Evolutionary conservation across 2,888 invertebrate genomes (phyloP).

Genomic region (Hipparchia semele): DNA sequence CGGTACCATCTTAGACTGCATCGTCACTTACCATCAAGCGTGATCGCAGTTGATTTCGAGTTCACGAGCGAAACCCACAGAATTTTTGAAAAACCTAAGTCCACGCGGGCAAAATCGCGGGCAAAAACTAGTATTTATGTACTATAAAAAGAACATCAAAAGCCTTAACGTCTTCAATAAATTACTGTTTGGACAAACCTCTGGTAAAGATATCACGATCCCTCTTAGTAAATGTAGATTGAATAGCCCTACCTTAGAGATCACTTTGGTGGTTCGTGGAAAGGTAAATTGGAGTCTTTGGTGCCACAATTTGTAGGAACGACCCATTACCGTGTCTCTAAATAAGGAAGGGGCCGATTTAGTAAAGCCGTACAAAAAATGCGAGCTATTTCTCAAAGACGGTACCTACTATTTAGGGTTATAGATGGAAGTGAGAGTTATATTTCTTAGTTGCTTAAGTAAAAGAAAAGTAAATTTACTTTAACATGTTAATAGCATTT

Average conservation of each 20-base stretch:
- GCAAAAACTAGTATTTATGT: too few relatives aligned
- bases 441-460: background rate
- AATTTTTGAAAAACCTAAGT: too few relatives aligned
- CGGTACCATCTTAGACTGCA: too few relatives aligned
- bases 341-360: conserved; percentile 19
- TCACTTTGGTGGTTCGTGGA: conserved; percentile 13
- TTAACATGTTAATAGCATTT: background rate
- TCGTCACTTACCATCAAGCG: too few relatives aligned
- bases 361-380: conserved; percentile 9
- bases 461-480: background rate
- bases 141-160: background rate
- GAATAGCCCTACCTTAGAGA: conserved; percentile 15
- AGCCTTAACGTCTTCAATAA: too few relatives aligned
- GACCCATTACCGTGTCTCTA: conserved; percentile 18
- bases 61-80: too few relatives aligned
- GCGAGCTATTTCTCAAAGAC: conserved; percentile 1
- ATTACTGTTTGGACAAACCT: too few relatives aligned
- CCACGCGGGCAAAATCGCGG: too few relatives aligned
- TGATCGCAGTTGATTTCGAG: too few relatives aligned
- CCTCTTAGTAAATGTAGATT: conserved; percentile 14
- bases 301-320: conserved; percentile 22
- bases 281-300: conserved; percentile 22
- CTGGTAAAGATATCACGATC: background rate
- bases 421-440: background rate
- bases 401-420: background rate